Evolutionary conservation across 1,140 invertebrate species (phyloP), one percentile per base, ranked within the genome.

Genomic region (Drosophila pseudoananassae): DNA sequence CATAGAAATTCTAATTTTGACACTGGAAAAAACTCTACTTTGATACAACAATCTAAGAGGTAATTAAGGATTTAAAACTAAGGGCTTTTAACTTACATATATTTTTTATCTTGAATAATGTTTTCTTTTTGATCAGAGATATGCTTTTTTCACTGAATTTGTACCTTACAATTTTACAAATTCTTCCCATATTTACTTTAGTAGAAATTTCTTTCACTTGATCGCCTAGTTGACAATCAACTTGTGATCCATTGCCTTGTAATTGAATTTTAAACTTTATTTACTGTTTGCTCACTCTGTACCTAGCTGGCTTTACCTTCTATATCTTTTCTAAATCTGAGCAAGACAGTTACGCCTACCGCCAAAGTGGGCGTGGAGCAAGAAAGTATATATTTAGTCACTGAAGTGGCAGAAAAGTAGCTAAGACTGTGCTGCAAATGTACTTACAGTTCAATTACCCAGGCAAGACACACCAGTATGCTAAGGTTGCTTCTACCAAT

Each of bases 181-280:
- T 6, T 12, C 4, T 36, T 20, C 3, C 10, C 5, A 49, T 27
- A 49, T 14, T 14, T 50, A 20, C 9, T 29, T 3, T 7, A 36
- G 33, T 12, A 36, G 9, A 3, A n/a, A 14, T 49, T 31, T 52
- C 17, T 58, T 23, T 53, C 46, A 59, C 12, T 73, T 56, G 40
- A 56, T 29, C 8, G 43, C 14, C 51, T 38, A 61, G 64, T 36
- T 54, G 43, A 68, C 82, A 87, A 81, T 87, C 82, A 87, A 85
- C 77, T 87, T 76, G 65, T 84, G 68, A 80, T 64, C 74, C 59
- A 76, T 72, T 88, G 76, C 76, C 82, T 82, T 78, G 78, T 88
- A 88, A 88, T 88, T 88, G 78, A 83, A 88, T 88, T 88, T 88
- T 77, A 83, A 83, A 79, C 83, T 88, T 88, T 79, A 88, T 88